Evolutionary conservation across 2,113 vertebrate species (phyloP).

Genomic region (Mesitornis unicolor): DNA sequence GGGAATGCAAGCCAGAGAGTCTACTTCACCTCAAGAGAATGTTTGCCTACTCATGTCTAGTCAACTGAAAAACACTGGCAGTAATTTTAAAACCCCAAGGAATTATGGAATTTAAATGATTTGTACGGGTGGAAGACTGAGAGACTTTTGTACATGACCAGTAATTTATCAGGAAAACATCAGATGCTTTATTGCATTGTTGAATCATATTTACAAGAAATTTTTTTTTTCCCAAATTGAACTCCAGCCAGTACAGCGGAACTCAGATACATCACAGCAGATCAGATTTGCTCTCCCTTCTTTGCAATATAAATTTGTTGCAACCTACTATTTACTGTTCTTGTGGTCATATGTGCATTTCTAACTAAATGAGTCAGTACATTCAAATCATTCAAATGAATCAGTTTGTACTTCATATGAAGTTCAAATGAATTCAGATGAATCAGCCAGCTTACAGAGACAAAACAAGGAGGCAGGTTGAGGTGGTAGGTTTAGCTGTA

Average conservation of each 20-base stretch:
- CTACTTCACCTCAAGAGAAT: background rate
- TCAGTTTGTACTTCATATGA: background rate
- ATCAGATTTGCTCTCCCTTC: background rate
- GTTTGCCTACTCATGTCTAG: background rate
- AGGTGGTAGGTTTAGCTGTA: background rate
- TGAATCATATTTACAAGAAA: background rate
- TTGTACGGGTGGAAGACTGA: background rate
- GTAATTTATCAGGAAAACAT: constrained; percentile 11
- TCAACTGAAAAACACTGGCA: constrained; percentile 1
- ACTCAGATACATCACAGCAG: background rate
- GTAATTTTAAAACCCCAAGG: background rate
- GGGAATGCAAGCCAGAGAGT: background rate
- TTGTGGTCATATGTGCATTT: background rate
- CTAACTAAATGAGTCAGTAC: background rate
- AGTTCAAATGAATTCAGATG: background rate
- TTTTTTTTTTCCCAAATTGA: background rate
- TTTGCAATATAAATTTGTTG: background rate
- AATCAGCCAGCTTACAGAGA: background rate
- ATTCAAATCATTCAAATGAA: background rate
- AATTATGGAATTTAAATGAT: background rate
- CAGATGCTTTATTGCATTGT: background rate
- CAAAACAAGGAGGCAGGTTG: background rate
- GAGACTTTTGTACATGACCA: background rate
- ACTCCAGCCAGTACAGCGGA: background rate
- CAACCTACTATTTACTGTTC: background rate